phyloP scores from a whole-genome alignment of 2,113 vertebrate genomes.

The Semnornis frantzii region DNA sequence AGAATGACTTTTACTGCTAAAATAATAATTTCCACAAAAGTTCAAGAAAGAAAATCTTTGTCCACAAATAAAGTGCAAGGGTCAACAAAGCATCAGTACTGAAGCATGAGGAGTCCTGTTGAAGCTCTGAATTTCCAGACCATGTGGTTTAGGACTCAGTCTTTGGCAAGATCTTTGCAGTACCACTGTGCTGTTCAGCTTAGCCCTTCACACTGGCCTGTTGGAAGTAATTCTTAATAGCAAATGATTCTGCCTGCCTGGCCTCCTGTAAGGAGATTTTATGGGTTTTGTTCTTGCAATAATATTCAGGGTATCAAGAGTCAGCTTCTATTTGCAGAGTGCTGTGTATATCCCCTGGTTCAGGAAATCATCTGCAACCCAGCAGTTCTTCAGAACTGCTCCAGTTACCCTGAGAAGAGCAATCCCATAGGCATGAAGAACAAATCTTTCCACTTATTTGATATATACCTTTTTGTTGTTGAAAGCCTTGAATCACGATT shows the following conservation, averaged over 20 bases:
- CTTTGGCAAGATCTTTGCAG: background rate
- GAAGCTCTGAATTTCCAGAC: background rate
- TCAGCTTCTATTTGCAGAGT: background rate
- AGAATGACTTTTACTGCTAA: background rate
- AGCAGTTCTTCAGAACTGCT: background rate
- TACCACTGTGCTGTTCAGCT: background rate
- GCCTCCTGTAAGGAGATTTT: background rate
- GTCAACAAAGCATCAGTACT: background rate
- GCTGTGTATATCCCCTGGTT: background rate
- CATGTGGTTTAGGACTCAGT: background rate
- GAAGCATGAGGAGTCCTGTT: background rate
- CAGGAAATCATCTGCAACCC: background rate
- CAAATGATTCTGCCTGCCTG: background rate
- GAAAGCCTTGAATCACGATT: background rate
- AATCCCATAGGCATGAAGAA: background rate
- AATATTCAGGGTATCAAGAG: background rate
- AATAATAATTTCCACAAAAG: background rate
- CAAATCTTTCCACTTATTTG: background rate
- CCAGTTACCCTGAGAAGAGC: background rate
- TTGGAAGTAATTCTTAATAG: background rate
- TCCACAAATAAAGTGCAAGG: background rate
- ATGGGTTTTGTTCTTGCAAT: background rate
- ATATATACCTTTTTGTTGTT: background rate
- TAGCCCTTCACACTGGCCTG: background rate
- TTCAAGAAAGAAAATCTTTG: background rate